A percentile compares a stretch with the other conserved stretches of the same genome.
Evolutionary conservation across 2,888 invertebrate species (phyloP).

Genomic region (Luperina nickerlii): DNA sequence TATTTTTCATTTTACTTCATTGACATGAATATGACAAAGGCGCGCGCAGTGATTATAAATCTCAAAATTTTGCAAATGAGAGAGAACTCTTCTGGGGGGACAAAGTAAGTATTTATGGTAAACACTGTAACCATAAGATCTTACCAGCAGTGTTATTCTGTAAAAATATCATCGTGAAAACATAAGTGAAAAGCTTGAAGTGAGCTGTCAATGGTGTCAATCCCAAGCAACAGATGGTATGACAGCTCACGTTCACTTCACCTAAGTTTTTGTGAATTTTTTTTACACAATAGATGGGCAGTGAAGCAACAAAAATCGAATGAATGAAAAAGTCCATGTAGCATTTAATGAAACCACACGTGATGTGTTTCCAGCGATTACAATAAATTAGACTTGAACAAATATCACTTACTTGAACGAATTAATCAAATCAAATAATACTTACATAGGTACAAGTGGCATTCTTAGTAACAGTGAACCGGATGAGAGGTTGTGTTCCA

Average conservation of each 20-base stretch:
- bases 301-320: no score
- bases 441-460: no score
- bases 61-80: slow-evolving; percentile 23
- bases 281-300: no score
- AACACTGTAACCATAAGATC: no score
- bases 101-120: neutral
- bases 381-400: neutral
- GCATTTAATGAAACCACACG: neutral
- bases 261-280: no score
- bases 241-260: no score
- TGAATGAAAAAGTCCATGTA: neutral
- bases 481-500: neutral
- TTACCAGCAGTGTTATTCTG: no score
- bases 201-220: no score
- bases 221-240: no score
- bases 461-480: neutral
- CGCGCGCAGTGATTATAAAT: slow-evolving; percentile 3
- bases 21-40: slow-evolving; percentile 17
- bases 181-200: no score
- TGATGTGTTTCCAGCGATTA: neutral
- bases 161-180: no score
- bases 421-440: slow-evolving; percentile 3
- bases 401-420: neutral
- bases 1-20: neutral
- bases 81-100: neutral